These are phyloP conservation scores for Struthidea cinerea DNA, from an alignment of 2,113 vertebrate species.

Conservation along the genomic window DNA sequence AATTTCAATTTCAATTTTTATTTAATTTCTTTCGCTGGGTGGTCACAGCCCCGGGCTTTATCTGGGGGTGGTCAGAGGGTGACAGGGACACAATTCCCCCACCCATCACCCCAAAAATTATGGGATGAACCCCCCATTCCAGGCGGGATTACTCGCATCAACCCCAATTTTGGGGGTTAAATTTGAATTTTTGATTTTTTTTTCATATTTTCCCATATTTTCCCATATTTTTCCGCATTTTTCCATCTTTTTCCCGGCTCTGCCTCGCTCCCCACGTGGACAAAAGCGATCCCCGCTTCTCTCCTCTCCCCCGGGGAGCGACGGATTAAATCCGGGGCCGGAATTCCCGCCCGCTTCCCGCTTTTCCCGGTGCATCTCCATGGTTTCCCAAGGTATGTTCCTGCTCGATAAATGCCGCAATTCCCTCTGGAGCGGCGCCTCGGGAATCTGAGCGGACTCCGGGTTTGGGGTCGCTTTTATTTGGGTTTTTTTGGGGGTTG, in stretches of 20 bases:
- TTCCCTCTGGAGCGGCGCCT: slow-evolving; percentile 23
- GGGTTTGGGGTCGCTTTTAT: too few relatives aligned
- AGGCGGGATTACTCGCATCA: not conserved
- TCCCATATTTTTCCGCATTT: too few relatives aligned
- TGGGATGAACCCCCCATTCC: not conserved
- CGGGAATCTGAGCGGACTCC: not conserved
- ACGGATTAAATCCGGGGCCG: slow-evolving; percentile 63
- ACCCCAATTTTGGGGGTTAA: not conserved
- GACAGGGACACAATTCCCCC: slow-evolving; percentile 60
- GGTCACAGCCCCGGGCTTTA: not conserved
- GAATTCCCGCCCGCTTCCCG: slow-evolving; percentile 1
- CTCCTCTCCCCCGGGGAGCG: slow-evolving; percentile 65
- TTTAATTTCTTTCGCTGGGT: not conserved
- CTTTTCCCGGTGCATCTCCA: not conserved
- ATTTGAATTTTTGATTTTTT: too few relatives aligned
- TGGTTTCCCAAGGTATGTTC: slow-evolving; percentile 48
- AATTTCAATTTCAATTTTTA: too few relatives aligned
- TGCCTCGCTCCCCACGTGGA: slow-evolving; percentile 69
- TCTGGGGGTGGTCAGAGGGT: not conserved
- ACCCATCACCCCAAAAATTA: not conserved
- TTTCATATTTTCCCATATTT: too few relatives aligned
- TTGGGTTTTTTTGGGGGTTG: not conserved
- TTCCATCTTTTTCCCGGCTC: not conserved
- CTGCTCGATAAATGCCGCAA: slow-evolving; percentile 21
- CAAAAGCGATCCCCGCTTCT: slow-evolving; percentile 63